Base-by-base conservation (phyloP, 1,140 invertebrate species). In the Temnothorax nylanderi region DNA sequence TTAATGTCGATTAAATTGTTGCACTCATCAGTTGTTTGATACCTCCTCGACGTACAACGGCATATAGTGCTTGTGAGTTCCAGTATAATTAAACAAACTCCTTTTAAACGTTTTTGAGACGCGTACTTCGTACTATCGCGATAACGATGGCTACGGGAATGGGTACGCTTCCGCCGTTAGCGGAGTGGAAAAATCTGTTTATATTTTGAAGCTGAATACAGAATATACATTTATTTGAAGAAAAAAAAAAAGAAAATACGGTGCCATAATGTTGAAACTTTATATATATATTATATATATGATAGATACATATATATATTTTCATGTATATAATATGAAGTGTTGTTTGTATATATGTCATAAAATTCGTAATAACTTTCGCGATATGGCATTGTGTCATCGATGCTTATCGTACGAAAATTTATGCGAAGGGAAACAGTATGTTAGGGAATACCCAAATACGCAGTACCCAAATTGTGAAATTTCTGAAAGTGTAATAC, bases 321-420 rank as follows among this genome's bases (percentile, higher is more conserved):
- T 92, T 93, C 90, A 93, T 94, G 92, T 95, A 94, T 94, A 95
- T 94, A 94, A 93, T 93, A 93, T 92, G 87, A 94, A 90, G 94
- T 95, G 94, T 95, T 95, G 94, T 95, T 95, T 95, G 94, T 95
- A 95, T 95, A 95, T 95, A 95, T 94, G 93, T 95, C 92, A 92
- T 89, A 86, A 81, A 92, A 92, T 92, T 93, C 89, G 89, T 92
- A 89, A 91, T 92, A 92, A 90, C 93, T 90, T 87, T 80, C 88
- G 85, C 90, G 91, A 93, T 80, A 89, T 88, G 92, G 85, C 92
- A 92, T 77, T 87, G 75, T 86, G 88, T 89, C 82, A 67, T 87
- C 82, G 81, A 89, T 87, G 82, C 88, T 91, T 91, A 85, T 91
- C 89, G 69, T 65, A 77, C n/a, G 62, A 49, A 85, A 85, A 71